These are phyloP conservation scores for Potamilus streckersoni DNA, from an alignment of 1,140 invertebrate genomes.

Conservation along the genomic window DNA sequence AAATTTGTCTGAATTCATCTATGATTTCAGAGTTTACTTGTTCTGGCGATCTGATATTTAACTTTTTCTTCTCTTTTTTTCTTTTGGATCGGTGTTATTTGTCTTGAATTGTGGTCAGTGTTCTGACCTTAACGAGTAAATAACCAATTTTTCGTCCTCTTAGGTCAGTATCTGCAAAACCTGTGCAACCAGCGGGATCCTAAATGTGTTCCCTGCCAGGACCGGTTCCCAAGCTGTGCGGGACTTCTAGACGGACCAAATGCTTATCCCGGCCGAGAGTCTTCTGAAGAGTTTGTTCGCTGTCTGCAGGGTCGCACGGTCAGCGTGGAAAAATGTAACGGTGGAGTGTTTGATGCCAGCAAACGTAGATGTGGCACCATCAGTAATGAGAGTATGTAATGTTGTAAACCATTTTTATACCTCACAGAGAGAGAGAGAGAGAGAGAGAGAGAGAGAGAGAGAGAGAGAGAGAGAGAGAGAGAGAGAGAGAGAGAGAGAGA, in stretches of 20 bases:
- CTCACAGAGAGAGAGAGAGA: not conserved
- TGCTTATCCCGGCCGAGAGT: conserved; percentile 34
- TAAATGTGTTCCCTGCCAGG: conserved; percentile 39
- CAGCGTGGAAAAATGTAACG: conserved; percentile 34
- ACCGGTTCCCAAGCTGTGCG: conserved; percentile 44
- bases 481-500: not conserved
- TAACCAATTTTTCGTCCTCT: not conserved
- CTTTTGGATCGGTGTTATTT: too few species aligned
- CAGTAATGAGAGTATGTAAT: conserved; percentile 25
- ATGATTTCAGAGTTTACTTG: too few species aligned
- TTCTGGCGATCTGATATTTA: too few species aligned
- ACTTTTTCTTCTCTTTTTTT: too few species aligned
- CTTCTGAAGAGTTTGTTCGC: conserved; percentile 36
- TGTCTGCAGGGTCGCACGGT: conserved; percentile 43
- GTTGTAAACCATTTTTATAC: not conserved
- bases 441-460: not conserved
- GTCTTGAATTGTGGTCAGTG: not conserved
- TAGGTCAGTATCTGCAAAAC: conserved; percentile 51
- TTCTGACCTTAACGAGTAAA: not conserved
- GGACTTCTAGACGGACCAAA: conserved; percentile 38
- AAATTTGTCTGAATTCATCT: too few species aligned
- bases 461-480: not conserved
- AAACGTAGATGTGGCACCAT: conserved; percentile 37
- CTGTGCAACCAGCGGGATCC: conserved; percentile 32
- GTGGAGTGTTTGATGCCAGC: conserved; percentile 40